A percentile compares a stretch with the other conserved stretches of the same genome.
These are phyloP conservation scores for Zaprionus gabonicus DNA, from an alignment of 1,140 invertebrate genomes.

Conservation along the genomic window DNA sequence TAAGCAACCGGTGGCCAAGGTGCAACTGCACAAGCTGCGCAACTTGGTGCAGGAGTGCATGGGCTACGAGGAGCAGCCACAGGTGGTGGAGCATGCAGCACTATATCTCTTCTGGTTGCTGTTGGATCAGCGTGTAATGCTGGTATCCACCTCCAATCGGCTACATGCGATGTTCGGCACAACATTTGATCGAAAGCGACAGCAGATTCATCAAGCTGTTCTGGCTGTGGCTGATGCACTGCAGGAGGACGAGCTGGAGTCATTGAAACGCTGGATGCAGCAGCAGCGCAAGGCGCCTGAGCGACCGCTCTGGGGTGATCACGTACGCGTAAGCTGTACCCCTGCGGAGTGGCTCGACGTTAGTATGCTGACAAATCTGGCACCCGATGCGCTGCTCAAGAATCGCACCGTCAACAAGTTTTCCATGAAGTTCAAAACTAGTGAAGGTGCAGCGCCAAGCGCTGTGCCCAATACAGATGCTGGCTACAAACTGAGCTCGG, in stretches of 20 bases:
- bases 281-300: slow-evolving; percentile 29
- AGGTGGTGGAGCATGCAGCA: slow-evolving; percentile 77
- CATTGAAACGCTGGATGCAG: slow-evolving; percentile 65
- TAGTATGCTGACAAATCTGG: slow-evolving; percentile 61
- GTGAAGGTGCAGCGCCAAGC: slow-evolving; percentile 76
- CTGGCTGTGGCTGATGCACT: slow-evolving; percentile 51
- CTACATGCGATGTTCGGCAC: slow-evolving; percentile 72
- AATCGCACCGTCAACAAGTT: slow-evolving; percentile 65
- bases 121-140: slow-evolving; percentile 68
- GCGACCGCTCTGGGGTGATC: slow-evolving; percentile 62
- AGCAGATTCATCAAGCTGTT: slow-evolving; percentile 65
- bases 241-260: slow-evolving; percentile 63
- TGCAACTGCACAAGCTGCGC: slow-evolving; percentile 73
- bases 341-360: slow-evolving; percentile 42
- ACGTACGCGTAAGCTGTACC: slow-evolving; percentile 52
- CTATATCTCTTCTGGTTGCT: slow-evolving; percentile 76
- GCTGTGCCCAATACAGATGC: slow-evolving; percentile 49
- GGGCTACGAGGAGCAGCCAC: slow-evolving; percentile 80
- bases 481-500: slow-evolving; percentile 72
- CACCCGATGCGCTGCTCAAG: slow-evolving; percentile 58
- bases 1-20: slow-evolving; percentile 66
- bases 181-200: slow-evolving; percentile 70
- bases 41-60: slow-evolving; percentile 78
- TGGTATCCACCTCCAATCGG: slow-evolving; percentile 67
- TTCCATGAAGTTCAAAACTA: slow-evolving; percentile 79